Evolutionary conservation across 2,888 invertebrate species (phyloP).

Genomic region (Cheiracanthium punctorium): DNA sequence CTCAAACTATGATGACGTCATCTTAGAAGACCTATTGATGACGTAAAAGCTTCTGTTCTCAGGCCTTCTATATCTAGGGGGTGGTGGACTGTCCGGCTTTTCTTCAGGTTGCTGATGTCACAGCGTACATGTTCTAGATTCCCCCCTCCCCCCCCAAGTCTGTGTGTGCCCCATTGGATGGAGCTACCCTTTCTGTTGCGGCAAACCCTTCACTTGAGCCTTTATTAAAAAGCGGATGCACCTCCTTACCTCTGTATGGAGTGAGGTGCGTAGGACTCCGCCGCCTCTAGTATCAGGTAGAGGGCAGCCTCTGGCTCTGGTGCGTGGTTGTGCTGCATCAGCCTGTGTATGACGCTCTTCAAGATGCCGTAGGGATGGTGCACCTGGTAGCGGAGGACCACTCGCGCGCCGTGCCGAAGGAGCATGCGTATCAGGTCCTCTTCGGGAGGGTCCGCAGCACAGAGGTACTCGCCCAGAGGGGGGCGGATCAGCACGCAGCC

Average conservation of each 20-base stretch:
- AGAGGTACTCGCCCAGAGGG: slow-evolving; percentile 87
- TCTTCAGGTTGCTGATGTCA: no score
- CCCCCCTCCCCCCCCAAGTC: no score
- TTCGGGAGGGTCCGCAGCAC: slow-evolving; percentile 83
- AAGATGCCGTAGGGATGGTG: slow-evolving; percentile 89
- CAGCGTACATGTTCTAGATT: no score
- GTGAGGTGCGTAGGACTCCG: slow-evolving; percentile 86
- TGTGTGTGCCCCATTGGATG: no score
- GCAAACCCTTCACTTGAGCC: no score
- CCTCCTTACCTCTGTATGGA: slow-evolving; percentile 82
- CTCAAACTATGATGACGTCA: no score
- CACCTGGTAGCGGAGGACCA: slow-evolving; percentile 81
- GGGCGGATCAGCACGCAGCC: slow-evolving; percentile 85
- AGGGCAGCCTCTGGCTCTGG: slow-evolving; percentile 78
- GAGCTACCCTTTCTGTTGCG: no score
- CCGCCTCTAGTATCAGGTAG: slow-evolving; percentile 84
- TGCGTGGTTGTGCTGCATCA: slow-evolving; percentile 78
- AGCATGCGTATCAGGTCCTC: slow-evolving; percentile 82
- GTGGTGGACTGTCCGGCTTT: no score
- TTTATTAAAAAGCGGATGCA: not conserved
- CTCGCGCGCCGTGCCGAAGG: slow-evolving; percentile 84
- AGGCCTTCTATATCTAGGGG: no score
- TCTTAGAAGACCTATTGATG: no score
- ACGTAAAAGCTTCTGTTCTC: no score
- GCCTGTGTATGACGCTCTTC: slow-evolving; percentile 85